phyloP scores from a whole-genome alignment of 2,797 vertebrate genomes.

The Luscinia luscinia region DNA sequence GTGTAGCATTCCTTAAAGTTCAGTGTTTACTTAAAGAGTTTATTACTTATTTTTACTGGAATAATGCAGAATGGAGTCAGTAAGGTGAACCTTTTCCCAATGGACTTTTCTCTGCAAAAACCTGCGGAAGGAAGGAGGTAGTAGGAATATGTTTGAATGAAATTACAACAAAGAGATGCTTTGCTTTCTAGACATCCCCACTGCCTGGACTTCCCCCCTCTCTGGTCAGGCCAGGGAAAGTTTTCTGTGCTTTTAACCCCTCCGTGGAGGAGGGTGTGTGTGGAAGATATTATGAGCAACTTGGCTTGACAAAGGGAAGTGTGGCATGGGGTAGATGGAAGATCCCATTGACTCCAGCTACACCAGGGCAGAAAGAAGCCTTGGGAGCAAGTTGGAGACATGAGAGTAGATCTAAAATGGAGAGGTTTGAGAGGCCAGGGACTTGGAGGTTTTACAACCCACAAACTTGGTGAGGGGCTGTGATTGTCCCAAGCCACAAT shows the following conservation, averaged over 20 bases:
- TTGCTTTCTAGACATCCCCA: slow-evolving; percentile 27
- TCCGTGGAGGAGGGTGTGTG: not conserved
- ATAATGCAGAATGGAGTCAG: slow-evolving; percentile 41
- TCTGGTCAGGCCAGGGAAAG: not conserved
- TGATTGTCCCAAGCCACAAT: not conserved
- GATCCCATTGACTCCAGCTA: rapidly evolving
- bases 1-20: slow-evolving; percentile 46
- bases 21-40: slow-evolving; percentile 62
- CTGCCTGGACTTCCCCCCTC: not conserved
- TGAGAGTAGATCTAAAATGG: not conserved
- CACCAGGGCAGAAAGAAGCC: not conserved
- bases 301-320: not conserved
- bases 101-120: slow-evolving; percentile 30
- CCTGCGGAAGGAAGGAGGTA: slow-evolving; percentile 24
- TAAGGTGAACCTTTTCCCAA: slow-evolving; percentile 45
- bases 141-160: slow-evolving; percentile 55
- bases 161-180: slow-evolving; percentile 7
- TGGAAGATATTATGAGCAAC: not conserved
- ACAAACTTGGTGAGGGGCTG: not conserved
- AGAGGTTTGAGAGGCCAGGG: not conserved
- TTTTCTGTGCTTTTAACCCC: not conserved
- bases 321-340: not conserved
- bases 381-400: not conserved
- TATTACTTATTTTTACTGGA: slow-evolving; percentile 71
- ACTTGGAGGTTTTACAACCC: not conserved